A percentile compares a stretch with the other conserved stretches of the same genome.
These are phyloP conservation scores for Eupithecia inturbata DNA, from an alignment of 2,888 invertebrate species.

Conservation along the genomic window DNA sequence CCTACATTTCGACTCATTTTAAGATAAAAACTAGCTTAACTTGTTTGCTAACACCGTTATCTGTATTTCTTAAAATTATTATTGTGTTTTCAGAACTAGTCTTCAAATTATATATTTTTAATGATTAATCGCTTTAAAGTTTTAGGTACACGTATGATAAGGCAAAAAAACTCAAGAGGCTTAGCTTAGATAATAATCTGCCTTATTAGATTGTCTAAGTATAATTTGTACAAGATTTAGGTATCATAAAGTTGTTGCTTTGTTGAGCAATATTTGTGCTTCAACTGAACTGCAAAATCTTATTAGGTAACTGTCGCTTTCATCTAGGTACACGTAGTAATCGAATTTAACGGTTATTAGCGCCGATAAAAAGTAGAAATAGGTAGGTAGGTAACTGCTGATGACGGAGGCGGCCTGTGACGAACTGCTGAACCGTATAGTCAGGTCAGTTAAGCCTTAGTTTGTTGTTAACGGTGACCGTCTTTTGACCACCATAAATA, in stretches of 20 bases:
- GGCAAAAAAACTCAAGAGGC: background rate
- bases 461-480: constrained; percentile 40
- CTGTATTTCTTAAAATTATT: constrained; percentile 24
- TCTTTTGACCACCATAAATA: background rate
- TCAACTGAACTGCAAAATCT: constrained; percentile 33
- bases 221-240: background rate
- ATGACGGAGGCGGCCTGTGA: constrained; percentile 53
- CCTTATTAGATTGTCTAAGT: background rate
- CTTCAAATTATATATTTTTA: background rate
- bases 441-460: constrained; percentile 48
- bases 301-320: constrained; percentile 68
- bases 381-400: constrained; percentile 37
- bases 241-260: constrained; percentile 1
- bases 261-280: constrained; percentile 28
- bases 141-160: background rate
- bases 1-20: constrained; percentile 44
- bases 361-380: constrained; percentile 62
- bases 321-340: constrained; percentile 70
- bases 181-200: background rate
- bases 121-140: background rate
- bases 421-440: constrained; percentile 63
- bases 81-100: background rate
- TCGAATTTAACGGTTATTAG: constrained; percentile 78
- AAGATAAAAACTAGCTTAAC: constrained; percentile 46
- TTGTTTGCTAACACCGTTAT: constrained; percentile 46